Base-by-base conservation (phyloP, 2,113 vertebrate species). In the Solenodon paradoxus region DNA sequence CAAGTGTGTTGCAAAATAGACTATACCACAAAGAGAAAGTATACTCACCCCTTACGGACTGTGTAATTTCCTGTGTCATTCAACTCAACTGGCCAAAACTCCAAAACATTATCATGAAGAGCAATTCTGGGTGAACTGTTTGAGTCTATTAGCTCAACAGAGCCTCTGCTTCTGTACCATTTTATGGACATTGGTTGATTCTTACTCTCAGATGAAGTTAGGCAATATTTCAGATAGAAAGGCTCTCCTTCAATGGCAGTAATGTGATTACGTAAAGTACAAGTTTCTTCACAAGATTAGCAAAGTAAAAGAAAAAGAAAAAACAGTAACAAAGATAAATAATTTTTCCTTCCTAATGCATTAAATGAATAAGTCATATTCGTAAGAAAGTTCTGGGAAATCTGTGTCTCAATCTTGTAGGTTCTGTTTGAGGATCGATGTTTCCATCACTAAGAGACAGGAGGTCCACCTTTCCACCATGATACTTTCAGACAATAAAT, bases 1-100 rank as follows among this genome's bases (percentile, higher is more conserved):
- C n/a, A 38, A 82, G 20, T 75, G n/a, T 30, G 35, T 7, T 11
- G 3, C 42, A 28, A 88, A 85, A 81, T 22, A 49, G 0, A 10
- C 5, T n/a, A n/a, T n/a, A 16, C 59, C 30, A 40, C 28, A 47
- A 72, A 88, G 26, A 26, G 9, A 80, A 55, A 6, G 28, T 32
- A 13, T n/a, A 98, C 98, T 91, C 90, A 99, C 98, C 98, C 98
- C 69, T 92, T n/a, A 68, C 40, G 84, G 89, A 97, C 97, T 82
- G 24, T 68, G 75, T 99, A 99, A 85, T 59, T 90, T 53, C 98
- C 98, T 79, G 89, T 92, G 47, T 99, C 98, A 72, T 79, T 42
- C 75, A 98, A 51, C 55, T 98, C 95, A 84, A 83, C 71, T 69
- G 98, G 98, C 98, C 98, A 99, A 95, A 99, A 99, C 59, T 98